These are phyloP conservation scores for Noctua janthina DNA, from an alignment of 2,888 invertebrate species.

Conservation along the genomic window DNA sequence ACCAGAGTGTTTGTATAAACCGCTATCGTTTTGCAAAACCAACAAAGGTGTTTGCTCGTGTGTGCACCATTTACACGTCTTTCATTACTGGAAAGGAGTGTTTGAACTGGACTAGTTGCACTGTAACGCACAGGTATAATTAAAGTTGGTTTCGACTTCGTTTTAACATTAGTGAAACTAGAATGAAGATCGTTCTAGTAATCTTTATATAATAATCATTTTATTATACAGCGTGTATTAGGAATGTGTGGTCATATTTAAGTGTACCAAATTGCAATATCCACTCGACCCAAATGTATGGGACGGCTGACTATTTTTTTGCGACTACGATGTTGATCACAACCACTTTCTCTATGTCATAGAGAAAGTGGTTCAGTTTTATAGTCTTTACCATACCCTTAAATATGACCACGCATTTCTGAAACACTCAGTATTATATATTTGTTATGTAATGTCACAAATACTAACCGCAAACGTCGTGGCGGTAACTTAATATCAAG, in stretches of 20 bases:
- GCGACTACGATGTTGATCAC: background rate
- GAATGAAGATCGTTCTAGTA: background rate
- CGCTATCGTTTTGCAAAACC: constrained; percentile 21
- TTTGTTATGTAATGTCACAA: background rate
- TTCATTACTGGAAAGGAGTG: constrained; percentile 18
- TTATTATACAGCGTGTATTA: background rate
- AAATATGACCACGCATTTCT: background rate
- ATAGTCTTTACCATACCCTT: background rate
- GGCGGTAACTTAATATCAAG: constrained; percentile 29
- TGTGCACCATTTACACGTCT: constrained; percentile 16
- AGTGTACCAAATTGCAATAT: background rate
- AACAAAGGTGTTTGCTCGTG: constrained; percentile 1
- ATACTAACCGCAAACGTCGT: background rate
- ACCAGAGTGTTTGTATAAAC: constrained; percentile 13
- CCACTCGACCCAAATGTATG: background rate
- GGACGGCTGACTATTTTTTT: background rate
- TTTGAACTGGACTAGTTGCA: constrained; percentile 7
- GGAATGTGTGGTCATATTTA: background rate
- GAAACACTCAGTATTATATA: background rate
- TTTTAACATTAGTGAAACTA: background rate
- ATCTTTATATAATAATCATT: background rate
- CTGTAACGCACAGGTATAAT: background rate
- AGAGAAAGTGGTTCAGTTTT: background rate
- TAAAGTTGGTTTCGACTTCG: background rate
- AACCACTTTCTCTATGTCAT: too few species aligned